Evolutionary conservation across 2,888 invertebrate genomes (phyloP), one percentile per base, ranked within the genome.

Genomic region (Tupiocoris notatus): DNA sequence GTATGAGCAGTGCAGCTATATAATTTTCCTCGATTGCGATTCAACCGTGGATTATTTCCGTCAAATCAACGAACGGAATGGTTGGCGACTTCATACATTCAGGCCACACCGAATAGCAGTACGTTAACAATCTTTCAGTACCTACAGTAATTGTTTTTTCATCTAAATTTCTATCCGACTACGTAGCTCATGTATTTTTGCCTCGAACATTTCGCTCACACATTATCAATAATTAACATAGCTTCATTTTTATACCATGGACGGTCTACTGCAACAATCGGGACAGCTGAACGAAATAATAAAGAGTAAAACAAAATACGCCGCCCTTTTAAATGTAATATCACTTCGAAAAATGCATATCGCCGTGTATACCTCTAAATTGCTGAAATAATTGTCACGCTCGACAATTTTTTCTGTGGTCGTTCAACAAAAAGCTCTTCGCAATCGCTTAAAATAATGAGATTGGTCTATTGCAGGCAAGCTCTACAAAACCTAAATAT

Each of bases 1-100:
- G 59, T 70, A 70, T 70, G 70, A 70, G 70, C 59, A 70, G 70
- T 70, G 70, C 70, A 59, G 59, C 70, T 70, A 70, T 18, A 2
- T 63, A 12, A 17, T 16, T 17, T 63, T 59, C n/a, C 59, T 70
- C 39, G 39, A 12, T 39, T 39, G 12, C 39, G 39, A 39, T 7
- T 39, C 39, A 39, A 7, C 39, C 39, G 39, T 12, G 12, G 12
- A 39, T 39, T 39, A 39, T 7, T 39, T 12, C 12, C 12, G 3
- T 39, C 39, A 39, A 39, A 3, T 39, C 6, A 7, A 7, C 39
- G 39, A 39, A 39, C 39, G 12, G 39, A n/a, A n/a, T n/a, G n/a
- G n/a, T n/a, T n/a, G n/a, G n/a, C n/a, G n/a, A n/a, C n/a, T n/a
- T n/a, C n/a, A 39, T 39, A 39, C 39, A 39, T 39, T 39, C 6